Conservation (phyloP, 2,888 invertebrate genomes). For the Tenthredo notha region DNA sequence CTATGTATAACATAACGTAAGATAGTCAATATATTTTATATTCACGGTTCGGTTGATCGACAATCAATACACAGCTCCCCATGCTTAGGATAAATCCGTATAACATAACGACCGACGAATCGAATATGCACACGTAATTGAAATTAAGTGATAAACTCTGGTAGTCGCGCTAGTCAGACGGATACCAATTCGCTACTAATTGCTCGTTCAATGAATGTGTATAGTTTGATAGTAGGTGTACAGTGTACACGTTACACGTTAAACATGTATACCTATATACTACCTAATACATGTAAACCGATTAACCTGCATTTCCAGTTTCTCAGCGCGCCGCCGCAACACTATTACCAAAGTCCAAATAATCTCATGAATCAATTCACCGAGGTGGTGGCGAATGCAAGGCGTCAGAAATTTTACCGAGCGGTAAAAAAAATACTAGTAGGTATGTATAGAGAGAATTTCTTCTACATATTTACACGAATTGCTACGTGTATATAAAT, state of each 20-base stretch:
- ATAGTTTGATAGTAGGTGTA: background rate
- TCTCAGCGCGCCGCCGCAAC: background rate
- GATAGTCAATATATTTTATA: background rate
- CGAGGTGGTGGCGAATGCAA: background rate
- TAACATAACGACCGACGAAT: background rate
- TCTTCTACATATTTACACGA: background rate
- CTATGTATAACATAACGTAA: background rate
- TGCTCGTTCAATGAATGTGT: constrained; percentile 13
- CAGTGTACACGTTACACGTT: background rate
- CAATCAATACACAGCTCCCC: background rate
- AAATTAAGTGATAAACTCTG: constrained; percentile 39
- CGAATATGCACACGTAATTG: constrained; percentile 26
- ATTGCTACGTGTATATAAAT: background rate
- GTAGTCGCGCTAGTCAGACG: constrained; percentile 13
- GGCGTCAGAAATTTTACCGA: background rate
- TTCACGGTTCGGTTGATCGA: constrained; percentile 1
- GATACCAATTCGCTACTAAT: constrained; percentile 31
- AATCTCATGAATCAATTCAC: constrained; percentile 8
- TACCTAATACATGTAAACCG: background rate
- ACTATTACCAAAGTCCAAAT: background rate
- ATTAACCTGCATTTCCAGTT: constrained; percentile 43
- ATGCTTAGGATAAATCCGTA: background rate
- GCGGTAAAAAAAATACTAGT: background rate
- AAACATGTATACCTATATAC: background rate
- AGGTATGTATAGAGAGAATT: background rate